Evolutionary conservation across 2,888 invertebrate species (phyloP).

Genomic region (Mimas tiliae): DNA sequence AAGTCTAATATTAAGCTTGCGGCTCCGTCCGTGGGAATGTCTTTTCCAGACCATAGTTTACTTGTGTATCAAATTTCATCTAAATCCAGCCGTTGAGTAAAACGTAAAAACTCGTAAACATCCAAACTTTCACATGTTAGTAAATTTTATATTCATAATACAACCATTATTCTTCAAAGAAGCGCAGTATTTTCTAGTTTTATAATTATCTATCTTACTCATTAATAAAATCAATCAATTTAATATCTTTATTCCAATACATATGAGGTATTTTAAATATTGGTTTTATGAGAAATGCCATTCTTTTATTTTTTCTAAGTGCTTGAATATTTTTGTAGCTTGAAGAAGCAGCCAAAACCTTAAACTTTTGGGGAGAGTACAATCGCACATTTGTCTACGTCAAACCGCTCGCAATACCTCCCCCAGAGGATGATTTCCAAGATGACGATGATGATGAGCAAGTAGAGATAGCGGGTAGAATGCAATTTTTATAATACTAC

Average conservation of each 20-base stretch:
- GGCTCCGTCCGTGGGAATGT: neutral
- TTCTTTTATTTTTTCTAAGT: neutral
- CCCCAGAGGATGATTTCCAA: conserved; percentile 25
- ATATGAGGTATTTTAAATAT: too few species aligned
- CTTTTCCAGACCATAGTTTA: neutral
- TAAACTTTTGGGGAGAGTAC: conserved; percentile 50
- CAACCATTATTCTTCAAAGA: too few species aligned
- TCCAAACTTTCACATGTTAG: too few species aligned
- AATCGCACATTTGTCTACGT: conserved; percentile 48
- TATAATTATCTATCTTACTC: too few species aligned
- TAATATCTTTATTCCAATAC: too few species aligned
- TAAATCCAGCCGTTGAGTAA: too few species aligned
- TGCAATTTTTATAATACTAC: conserved; percentile 37
- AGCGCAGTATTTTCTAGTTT: too few species aligned
- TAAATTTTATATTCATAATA: too few species aligned
- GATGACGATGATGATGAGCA: conserved; percentile 50
- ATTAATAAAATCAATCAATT: too few species aligned
- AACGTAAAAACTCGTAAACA: too few species aligned
- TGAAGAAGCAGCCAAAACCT: conserved; percentile 47
- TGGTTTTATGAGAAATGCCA: too few species aligned
- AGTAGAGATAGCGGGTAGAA: conserved; percentile 40
- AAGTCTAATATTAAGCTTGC: conserved; percentile 29
- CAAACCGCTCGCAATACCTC: conserved; percentile 16
- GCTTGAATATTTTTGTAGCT: conserved; percentile 42
- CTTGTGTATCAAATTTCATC: too few species aligned